Percentiles rank a stretch among this genome's conserved stretches.
These are phyloP conservation scores for Euphydryas editha DNA, from an alignment of 2,888 invertebrate species.

Conservation along the genomic window DNA sequence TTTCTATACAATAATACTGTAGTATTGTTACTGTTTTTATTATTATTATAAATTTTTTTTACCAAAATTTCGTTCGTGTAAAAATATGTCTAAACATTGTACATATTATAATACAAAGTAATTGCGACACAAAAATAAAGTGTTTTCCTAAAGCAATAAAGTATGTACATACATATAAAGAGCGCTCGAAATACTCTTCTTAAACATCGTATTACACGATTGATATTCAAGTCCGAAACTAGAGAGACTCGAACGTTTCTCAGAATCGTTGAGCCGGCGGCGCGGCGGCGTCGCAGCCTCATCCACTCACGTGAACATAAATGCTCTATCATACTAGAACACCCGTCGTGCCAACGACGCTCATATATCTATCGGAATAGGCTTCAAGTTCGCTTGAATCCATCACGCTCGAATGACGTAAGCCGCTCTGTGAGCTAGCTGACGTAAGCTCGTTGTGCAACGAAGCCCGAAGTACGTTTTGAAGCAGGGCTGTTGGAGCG, in stretches of 20 bases:
- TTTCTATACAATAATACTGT: too few species aligned
- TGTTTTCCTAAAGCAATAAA: slow-evolving; percentile 2
- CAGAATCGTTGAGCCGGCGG: slow-evolving; percentile 80
- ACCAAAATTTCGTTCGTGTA: neutral
- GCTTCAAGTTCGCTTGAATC: slow-evolving; percentile 65
- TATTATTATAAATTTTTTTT: too few species aligned
- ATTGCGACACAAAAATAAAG: neutral
- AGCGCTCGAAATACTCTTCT: slow-evolving; percentile 54
- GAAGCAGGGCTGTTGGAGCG: slow-evolving; percentile 77
- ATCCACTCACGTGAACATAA: slow-evolving; percentile 82
- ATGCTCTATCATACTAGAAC: slow-evolving; percentile 77
- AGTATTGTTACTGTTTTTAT: too few species aligned
- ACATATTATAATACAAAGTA: too few species aligned
- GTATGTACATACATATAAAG: slow-evolving; percentile 3
- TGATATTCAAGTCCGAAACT: slow-evolving; percentile 80
- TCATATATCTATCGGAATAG: slow-evolving; percentile 58
- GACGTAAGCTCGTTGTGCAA: slow-evolving; percentile 84
- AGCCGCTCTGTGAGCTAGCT: slow-evolving; percentile 79
- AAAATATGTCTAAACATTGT: neutral
- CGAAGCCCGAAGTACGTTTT: slow-evolving; percentile 78
- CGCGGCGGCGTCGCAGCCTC: slow-evolving; percentile 78
- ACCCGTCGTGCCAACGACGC: slow-evolving; percentile 54
- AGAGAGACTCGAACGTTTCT: slow-evolving; percentile 79
- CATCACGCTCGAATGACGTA: slow-evolving; percentile 78
- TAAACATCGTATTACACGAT: slow-evolving; percentile 62